These are phyloP conservation scores for Dicyrtoma fusca DNA, from an alignment of 2,888 invertebrate genomes.

Conservation along the genomic window DNA sequence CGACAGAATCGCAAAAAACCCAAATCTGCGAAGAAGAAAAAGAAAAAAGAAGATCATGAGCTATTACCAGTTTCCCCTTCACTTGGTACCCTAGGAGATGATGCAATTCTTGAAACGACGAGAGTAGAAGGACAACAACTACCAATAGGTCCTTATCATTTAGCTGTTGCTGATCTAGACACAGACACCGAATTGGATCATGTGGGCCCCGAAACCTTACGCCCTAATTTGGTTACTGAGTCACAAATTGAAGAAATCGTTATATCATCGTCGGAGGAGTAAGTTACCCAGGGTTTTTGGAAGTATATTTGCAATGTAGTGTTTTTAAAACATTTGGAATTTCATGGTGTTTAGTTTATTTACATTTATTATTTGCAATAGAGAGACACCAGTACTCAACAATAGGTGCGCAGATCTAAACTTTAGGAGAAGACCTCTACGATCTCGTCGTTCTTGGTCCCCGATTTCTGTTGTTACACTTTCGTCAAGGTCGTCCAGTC, in stretches of 20 bases:
- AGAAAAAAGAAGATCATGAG: conserved; percentile 1
- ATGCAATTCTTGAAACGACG: not conserved
- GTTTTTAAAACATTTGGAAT: too few species aligned
- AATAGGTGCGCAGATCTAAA: too few species aligned
- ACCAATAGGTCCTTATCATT: not conserved
- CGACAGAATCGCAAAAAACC: too few species aligned
- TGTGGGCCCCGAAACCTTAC: not conserved
- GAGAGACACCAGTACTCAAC: too few species aligned
- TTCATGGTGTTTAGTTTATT: too few species aligned
- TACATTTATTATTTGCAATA: too few species aligned
- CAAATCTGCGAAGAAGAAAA: not conserved
- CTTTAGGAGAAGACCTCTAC: too few species aligned
- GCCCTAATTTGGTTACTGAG: not conserved
- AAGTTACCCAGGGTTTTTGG: not conserved
- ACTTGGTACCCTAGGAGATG: not conserved
- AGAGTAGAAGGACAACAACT: not conserved
- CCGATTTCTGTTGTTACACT: too few species aligned
- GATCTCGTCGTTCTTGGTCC: too few species aligned
- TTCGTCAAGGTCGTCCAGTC: too few species aligned
- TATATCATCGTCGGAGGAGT: conserved; percentile 9
- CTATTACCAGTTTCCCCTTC: not conserved
- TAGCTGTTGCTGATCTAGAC: conserved; percentile 5
- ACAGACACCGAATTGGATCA: conserved; percentile 9
- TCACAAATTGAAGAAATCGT: not conserved
- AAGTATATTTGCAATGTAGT: too few species aligned